Evolutionary conservation across 1,140 invertebrate genomes (phyloP).

Genomic region (Brachionus manjavacas): DNA sequence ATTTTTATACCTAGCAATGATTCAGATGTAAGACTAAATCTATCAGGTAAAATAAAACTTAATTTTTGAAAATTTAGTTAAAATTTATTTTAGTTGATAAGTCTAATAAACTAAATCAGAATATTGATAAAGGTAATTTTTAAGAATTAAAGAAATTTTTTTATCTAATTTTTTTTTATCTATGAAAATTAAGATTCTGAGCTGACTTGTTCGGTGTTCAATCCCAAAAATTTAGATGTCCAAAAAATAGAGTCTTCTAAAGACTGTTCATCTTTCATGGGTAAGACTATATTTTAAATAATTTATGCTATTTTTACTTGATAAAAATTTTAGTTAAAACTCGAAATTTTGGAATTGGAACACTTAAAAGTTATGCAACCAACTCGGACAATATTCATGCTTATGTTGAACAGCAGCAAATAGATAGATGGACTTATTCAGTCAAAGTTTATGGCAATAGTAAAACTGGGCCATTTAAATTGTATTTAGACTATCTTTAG

Average conservation of each 20-base stretch:
- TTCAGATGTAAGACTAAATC: background rate
- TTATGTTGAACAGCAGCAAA: background rate
- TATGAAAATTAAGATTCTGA: background rate
- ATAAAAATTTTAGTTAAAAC: background rate
- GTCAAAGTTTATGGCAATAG: background rate
- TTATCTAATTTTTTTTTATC: background rate
- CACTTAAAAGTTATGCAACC: background rate
- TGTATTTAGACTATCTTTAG: constrained; percentile 9
- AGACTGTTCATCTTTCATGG: background rate
- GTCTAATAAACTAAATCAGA: background rate
- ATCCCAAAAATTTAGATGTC: constrained; percentile 14
- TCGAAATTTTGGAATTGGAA: background rate
- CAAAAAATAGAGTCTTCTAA: background rate
- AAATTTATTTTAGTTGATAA: background rate
- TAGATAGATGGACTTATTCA: background rate
- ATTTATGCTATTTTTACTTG: background rate
- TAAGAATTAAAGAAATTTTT: background rate
- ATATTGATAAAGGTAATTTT: background rate
- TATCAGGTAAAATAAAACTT: background rate
- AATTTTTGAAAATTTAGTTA: background rate
- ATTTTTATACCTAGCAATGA: background rate
- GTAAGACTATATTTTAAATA: background rate
- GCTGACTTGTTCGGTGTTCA: background rate
- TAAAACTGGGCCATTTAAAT: constrained; percentile 21
- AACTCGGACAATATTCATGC: background rate